A percentile compares a stretch with the other conserved stretches of the same genome.
These are phyloP conservation scores for Sebastes dallii DNA, from an alignment of 2,797 vertebrate genomes.

Conservation along the genomic window DNA sequence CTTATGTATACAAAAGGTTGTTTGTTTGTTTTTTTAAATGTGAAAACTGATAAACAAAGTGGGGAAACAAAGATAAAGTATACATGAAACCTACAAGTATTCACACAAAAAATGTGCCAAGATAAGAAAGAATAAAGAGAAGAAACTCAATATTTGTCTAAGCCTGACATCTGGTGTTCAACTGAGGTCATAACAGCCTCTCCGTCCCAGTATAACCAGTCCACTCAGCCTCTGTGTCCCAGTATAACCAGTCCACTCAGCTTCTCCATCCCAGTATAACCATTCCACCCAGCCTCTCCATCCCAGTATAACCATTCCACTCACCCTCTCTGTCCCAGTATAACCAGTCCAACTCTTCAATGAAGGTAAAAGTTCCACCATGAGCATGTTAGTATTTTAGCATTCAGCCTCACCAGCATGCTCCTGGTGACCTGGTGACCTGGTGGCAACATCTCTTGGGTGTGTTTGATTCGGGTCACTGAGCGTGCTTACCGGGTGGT, in stretches of 20 bases:
- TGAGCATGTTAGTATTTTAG: not conserved
- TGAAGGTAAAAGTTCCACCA: not conserved
- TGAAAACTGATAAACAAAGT: too few relatives aligned
- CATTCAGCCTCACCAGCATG: not conserved
- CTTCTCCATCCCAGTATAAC: too few relatives aligned
- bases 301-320: too few relatives aligned
- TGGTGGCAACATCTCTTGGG: not conserved
- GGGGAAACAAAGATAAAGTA: not conserved
- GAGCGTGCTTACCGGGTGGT: not conserved
- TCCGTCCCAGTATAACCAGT: too few relatives aligned
- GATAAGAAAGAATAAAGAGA: not conserved
- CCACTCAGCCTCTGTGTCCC: too few relatives aligned
- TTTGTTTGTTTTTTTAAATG: too few relatives aligned
- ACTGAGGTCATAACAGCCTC: not conserved
- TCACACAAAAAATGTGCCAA: not conserved
- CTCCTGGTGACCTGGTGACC: not conserved
- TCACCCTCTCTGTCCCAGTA: too few relatives aligned
- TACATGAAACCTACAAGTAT: not conserved
- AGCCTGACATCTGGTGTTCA: slow-evolving; percentile 59
- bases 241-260: too few relatives aligned
- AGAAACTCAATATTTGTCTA: not conserved
- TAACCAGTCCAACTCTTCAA: not conserved
- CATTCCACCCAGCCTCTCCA: too few relatives aligned
- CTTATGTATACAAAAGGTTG: not conserved
- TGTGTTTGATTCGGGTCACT: not conserved